phyloP scores from a whole-genome alignment of 2,797 vertebrate species.

The Gymnodraco acuticeps region DNA sequence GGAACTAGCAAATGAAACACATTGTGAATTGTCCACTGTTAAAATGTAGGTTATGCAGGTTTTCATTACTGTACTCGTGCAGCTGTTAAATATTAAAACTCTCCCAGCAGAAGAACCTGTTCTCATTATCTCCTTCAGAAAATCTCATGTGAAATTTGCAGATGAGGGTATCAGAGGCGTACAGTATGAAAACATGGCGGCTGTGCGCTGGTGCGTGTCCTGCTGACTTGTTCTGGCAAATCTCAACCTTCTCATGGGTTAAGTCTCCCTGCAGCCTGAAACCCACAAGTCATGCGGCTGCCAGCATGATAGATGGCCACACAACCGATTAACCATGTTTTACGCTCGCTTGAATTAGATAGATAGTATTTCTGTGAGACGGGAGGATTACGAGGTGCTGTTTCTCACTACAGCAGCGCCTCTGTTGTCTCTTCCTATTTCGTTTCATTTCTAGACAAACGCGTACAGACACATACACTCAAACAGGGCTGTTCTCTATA shows the following conservation, averaged over 20 bases:
- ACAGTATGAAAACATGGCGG: neutral
- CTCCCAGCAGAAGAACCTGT: conserved; percentile 2
- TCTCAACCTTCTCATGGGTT: conserved; percentile 27
- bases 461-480: conserved; percentile 6
- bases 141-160: conserved; percentile 28
- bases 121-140: neutral
- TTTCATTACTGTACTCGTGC: neutral
- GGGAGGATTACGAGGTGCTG: conserved; percentile 49
- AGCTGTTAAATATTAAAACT: conserved; percentile 9
- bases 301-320: conserved; percentile 68
- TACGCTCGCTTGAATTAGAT: conserved; percentile 65
- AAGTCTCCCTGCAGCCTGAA: conserved; percentile 34
- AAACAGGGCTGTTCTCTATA: neutral
- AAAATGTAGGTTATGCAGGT: neutral
- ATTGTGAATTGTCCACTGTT: neutral
- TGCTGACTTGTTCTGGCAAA: conserved; percentile 41
- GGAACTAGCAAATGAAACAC: neutral
- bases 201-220: conserved; percentile 16
- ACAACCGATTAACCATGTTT: conserved; percentile 69
- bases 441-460: conserved; percentile 32
- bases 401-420: conserved; percentile 20
- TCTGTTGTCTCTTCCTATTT: conserved; percentile 39
- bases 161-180: neutral
- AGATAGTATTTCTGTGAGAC: conserved; percentile 63
- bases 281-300: conserved; percentile 51